Base-by-base conservation (phyloP, 2,888 invertebrate genomes). In the Aradus depressus region DNA sequence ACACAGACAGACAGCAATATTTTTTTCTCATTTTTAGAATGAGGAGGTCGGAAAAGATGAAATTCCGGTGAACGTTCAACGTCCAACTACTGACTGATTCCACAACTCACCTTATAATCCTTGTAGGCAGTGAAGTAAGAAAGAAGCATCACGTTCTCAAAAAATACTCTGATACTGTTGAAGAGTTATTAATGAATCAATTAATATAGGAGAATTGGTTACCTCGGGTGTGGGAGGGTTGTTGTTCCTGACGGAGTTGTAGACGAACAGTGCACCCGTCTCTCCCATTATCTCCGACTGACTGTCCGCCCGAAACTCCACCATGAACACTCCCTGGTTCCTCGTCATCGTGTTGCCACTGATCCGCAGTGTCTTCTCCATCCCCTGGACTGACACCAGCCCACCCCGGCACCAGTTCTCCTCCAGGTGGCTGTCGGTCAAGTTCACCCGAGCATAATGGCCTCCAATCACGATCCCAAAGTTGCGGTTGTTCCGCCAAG, bases 281-380 rank as follows among this genome's bases (percentile, higher is more conserved):
- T 82, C 77, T 0, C 89, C 90, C 62, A 90, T 75, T 49, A 91
- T 90, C 70, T 93, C 93, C 49, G 92, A 91, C 65, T 96, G 91
- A 63, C 92, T 92, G 66, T 88, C 84, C 54, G 88, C 84, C 58
- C 79, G 77, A 62, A 95, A 88, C 66, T 93, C 85, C 1, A 95
- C 75, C 71, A 95, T 82, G 63, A 78, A 89, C 44, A 76, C 75
- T 0, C 90, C 92, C 44, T 73, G 77, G 64, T 97, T 97, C 49
- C 76, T 74, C 59, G 79, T 76, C 53, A 96, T 83, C 44, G 73
- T 70, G 67, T 96, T 96, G 37, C 79, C 75, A 61, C 81, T 79
- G 51, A 97, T 82, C 52, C 79, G 75, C 69, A 97, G 75, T 62
- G 86, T 84, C 69, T 98, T 98, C 67, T 98, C 98, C 93, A 97